A percentile compares a stretch with the other conserved stretches of the same genome.
phyloP scores from a whole-genome alignment of 2,113 vertebrate species.

The Phrynosoma platyrhinos region DNA sequence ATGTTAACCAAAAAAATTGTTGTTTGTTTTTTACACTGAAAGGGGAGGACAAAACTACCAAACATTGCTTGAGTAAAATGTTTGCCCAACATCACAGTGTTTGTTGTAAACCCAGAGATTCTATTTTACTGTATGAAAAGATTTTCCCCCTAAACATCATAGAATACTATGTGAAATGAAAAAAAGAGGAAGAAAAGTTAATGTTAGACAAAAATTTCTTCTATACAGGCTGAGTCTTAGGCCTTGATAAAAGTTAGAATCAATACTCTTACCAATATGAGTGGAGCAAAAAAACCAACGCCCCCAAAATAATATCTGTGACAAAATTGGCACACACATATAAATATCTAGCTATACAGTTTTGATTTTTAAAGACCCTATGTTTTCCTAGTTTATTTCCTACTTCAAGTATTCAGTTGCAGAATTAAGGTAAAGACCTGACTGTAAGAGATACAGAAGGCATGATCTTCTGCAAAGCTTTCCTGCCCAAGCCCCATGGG shows the following conservation, averaged over 20 bases:
- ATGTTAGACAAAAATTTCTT: constrained; percentile 63
- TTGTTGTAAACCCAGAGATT: constrained; percentile 84
- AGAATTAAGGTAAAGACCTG: constrained; percentile 81
- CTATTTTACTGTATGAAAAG: constrained; percentile 77
- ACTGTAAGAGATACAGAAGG: constrained; percentile 70
- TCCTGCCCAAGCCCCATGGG: neutral
- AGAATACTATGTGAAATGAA: constrained; percentile 67
- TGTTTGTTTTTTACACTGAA: constrained; percentile 59
- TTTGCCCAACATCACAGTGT: constrained; percentile 84
- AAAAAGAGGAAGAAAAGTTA: constrained; percentile 35
- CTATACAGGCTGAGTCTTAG: constrained; percentile 60
- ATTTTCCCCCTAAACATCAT: constrained; percentile 59
- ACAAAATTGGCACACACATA: constrained; percentile 87
- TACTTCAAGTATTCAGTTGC: constrained; percentile 86
- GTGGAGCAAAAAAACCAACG: constrained; percentile 64
- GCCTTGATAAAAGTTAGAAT: constrained; percentile 66
- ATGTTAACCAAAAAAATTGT: constrained; percentile 68
- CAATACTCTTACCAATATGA: constrained; percentile 73
- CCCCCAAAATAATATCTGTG: constrained; percentile 76
- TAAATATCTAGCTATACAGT: constrained; percentile 75
- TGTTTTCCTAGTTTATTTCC: constrained; percentile 73
- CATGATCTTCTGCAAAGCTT: neutral
- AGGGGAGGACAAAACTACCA: constrained; percentile 57
- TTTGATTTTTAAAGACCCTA: constrained; percentile 73
- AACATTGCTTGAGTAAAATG: constrained; percentile 74